Evolutionary conservation across 92 coral and sea anemone species (phyloP), one percentile per base, ranked within the genome.

Genomic region (Zoanthus sociatus): DNA sequence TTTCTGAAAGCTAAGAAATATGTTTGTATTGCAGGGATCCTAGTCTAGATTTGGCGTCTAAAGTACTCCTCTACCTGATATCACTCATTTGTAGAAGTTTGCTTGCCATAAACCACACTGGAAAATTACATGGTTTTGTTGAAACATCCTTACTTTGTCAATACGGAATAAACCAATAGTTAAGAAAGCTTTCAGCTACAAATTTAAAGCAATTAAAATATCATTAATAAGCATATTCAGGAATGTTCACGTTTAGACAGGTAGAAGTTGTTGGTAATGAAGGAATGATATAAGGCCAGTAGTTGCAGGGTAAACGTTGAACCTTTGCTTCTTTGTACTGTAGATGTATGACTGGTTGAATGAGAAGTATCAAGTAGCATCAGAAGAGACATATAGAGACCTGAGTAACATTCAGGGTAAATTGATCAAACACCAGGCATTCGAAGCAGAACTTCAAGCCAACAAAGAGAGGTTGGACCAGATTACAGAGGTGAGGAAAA

Each of bases 311-410:
- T 61, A 48, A n/a, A 12, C 32, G 18, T 18, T 64, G 53, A 50
- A 63, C 16, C 8, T 11, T 32, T 53, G 20, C 33, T 64, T 71
- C 47, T 30, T 79, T 32, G 48, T 7, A 18, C 1, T 30, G 55
- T 45, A 97, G 99, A 97, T 97, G 99, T 97, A 97, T 45, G 99
- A 97, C 87, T 97, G 99, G 99, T 61, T 97, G 82, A 90, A 93
- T 16, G 99, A 97, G 46, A 96, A 92, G 30, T 83, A 95, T 85
- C 94, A 95, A 78, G 92, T 94, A 20, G 99, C 99, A 3, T 97
- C 99, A 1, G 99, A 97, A 78, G 99, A 97, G 85, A 90, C 96
- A 0, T 94, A 93, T 94, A 90, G 97, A 63, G 99, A 97, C 84
- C 79, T 97, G 44, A 97, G 99, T 60, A 97, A 97, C 92, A 97